Conservation (phyloP, 2,797 vertebrate genomes). For the Petrocephalus sullivani region DNA sequence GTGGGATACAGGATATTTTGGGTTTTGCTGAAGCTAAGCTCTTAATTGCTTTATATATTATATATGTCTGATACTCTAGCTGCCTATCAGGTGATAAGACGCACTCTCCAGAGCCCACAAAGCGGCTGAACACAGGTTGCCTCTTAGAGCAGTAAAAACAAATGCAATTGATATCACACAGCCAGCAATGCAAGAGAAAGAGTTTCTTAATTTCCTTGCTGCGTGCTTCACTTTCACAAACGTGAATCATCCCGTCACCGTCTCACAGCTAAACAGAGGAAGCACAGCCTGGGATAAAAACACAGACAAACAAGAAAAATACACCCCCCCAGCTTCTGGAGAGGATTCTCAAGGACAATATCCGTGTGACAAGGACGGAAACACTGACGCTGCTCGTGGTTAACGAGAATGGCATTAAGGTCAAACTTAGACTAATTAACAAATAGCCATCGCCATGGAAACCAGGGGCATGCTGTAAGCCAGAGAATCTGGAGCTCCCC, state of each 20-base stretch:
- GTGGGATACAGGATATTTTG: constrained; percentile 1
- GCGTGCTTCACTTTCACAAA: not conserved
- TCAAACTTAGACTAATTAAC: not conserved
- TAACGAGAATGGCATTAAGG: not conserved
- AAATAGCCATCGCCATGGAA: constrained; percentile 3
- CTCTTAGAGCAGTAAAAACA: not conserved
- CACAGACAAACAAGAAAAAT: not conserved
- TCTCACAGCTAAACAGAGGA: not conserved
- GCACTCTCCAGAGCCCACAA: not conserved
- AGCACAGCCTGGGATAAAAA: not conserved
- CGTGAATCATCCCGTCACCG: not conserved
- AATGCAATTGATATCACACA: not conserved
- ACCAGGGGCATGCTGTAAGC: not conserved
- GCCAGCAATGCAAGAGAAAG: not conserved
- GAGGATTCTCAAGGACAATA: not conserved
- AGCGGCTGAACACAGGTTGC: not conserved
- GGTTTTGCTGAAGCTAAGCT: not conserved
- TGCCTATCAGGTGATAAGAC: not conserved
- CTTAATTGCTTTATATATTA: constrained; percentile 1
- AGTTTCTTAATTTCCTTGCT: not conserved
- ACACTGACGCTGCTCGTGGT: not conserved
- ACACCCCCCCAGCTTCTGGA: not conserved
- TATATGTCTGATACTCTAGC: not conserved
- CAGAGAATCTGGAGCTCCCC: not conserved
- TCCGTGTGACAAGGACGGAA: not conserved